These are phyloP conservation scores for Lasioglossum villosulum DNA, from an alignment of 2,888 invertebrate species.

Conservation along the genomic window DNA sequence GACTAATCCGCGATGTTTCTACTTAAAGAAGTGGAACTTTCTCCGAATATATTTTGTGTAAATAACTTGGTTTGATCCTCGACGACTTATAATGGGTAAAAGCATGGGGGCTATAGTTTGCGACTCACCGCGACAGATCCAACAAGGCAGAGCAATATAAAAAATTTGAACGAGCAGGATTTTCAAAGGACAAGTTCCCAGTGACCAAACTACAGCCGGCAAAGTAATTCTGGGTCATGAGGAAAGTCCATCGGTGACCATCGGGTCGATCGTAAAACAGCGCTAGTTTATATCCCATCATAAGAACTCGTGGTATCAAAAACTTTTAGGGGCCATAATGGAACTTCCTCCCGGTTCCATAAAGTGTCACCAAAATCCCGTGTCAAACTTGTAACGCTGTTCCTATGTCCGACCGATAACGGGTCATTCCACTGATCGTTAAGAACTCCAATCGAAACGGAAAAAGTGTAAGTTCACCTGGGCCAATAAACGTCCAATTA, in stretches of 20 bases:
- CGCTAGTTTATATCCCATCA: conserved; percentile 18
- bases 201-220: neutral
- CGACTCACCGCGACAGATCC: neutral
- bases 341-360: conserved; percentile 1
- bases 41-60: neutral
- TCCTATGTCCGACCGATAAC: neutral
- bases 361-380: conserved; percentile 8
- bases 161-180: neutral
- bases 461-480: too few species aligned
- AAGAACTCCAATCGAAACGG: too few species aligned
- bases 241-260: conserved; percentile 23
- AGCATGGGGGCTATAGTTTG: neutral
- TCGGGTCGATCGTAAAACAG: conserved; percentile 18
- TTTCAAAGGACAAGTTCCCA: neutral
- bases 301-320: neutral
- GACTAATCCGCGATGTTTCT: neutral
- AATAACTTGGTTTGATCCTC: too few species aligned
- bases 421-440: conserved; percentile 1
- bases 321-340: conserved; percentile 14
- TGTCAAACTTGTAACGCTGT: neutral
- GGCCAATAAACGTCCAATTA: neutral
- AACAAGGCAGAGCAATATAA: neutral
- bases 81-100: neutral
- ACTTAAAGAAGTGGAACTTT: neutral
- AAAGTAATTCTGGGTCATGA: neutral